Evolutionary conservation across 2,113 vertebrate genomes (phyloP), one percentile per base, ranked within the genome.

Genomic region (Tupaia chinensis): DNA sequence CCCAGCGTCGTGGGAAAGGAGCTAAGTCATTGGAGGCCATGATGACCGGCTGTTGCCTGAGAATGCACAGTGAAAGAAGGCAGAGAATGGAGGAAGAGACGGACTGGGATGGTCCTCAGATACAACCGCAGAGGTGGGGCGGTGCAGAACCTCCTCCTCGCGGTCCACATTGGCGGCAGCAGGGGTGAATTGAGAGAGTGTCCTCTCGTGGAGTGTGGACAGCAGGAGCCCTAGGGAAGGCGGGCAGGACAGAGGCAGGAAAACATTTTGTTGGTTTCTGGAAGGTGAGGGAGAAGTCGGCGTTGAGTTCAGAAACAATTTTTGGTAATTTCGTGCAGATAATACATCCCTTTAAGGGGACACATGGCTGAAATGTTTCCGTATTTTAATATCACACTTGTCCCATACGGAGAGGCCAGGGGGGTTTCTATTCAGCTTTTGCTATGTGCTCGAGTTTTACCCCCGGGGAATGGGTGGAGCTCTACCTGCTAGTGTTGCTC

Each of bases 101-200:
- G 0, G 0, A 2, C 6, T 0, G 23, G 23, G 17, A 2, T 10
- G 14, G 15, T 16, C 13, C 6, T 16, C 44, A 2, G 6, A 27
- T 3, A n/a, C 32, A 25, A 9, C n/a, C 2, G 25, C 10, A 15
- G 44, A 80, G 11, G 4, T 22, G 4, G 54, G 54, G 53, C 58
- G 34, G 1, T 0, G 16, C n/a, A 20, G 60, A 17, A 13, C 15
- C 2, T 12, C 2, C 86, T 44, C 9, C 80, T 25, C 56, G 56
- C 17, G 10, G 12, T 29, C 56, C 20, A 16, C 53, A 15, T 61
- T 3, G 1, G 2, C 4, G 44, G n/a, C 58, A 7, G 20, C 25
- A 10, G 29, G 10, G 32, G 54, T 27, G 32, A 9, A 17, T 25
- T 54, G 11, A 44, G 76, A 65, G 19, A 13, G 65, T 9, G 2